Evolutionary conservation across 2,113 vertebrate genomes (phyloP).

Genomic region (Trematomus loennbergii): DNA sequence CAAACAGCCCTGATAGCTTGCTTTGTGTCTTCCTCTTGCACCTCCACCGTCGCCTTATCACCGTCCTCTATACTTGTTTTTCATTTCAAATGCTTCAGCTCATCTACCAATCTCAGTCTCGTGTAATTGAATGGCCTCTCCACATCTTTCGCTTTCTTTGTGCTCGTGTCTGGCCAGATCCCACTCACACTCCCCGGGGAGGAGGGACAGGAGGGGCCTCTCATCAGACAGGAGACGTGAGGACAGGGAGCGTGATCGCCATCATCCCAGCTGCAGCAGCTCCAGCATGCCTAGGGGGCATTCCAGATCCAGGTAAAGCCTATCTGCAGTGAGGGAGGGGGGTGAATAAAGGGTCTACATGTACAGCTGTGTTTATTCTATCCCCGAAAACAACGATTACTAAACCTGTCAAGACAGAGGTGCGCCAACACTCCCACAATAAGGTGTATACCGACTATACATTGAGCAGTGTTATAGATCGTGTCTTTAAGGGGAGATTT

Average conservation of each 20-base stretch:
- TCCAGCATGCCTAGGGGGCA: constrained; percentile 86
- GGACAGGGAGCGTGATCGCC: constrained; percentile 81
- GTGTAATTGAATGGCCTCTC: background rate
- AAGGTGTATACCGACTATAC: background rate
- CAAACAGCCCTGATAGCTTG: background rate
- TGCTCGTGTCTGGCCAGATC: constrained; percentile 80
- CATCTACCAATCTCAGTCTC: background rate
- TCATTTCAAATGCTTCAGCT: constrained; percentile 31
- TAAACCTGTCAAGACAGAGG: background rate
- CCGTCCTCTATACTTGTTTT: background rate
- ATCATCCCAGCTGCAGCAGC: constrained; percentile 89
- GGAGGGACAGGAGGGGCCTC: constrained; percentile 86
- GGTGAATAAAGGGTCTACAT: background rate
- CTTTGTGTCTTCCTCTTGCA: background rate
- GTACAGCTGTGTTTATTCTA: constrained; percentile 4
- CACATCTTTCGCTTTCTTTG: constrained; percentile 29
- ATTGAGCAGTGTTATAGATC: background rate
- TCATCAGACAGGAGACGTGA: constrained; percentile 88
- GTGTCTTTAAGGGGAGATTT: background rate
- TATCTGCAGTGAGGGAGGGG: constrained; percentile 7
- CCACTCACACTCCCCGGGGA: constrained; percentile 89
- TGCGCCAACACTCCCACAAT: background rate
- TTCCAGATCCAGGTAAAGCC: constrained; percentile 90
- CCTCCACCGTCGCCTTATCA: background rate
- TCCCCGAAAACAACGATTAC: constrained; percentile 21